Evolutionary conservation across 2,797 vertebrate genomes (phyloP), one percentile per base, ranked within the genome.

Genomic region (Furcifer pardalis): DNA sequence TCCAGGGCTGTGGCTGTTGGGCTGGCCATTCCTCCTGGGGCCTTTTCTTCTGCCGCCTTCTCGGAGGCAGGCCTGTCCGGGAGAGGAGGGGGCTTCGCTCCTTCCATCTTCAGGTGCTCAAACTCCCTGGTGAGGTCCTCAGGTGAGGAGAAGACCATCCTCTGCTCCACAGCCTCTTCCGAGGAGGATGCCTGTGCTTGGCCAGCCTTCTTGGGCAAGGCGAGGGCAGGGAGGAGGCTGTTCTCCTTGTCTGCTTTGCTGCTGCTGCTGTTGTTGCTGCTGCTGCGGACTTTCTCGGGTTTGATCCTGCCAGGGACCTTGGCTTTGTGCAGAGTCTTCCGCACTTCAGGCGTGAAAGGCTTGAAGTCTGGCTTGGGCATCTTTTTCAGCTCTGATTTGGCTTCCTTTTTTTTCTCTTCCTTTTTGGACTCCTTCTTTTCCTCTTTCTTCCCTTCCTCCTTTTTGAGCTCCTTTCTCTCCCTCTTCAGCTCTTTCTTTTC

Each of bases 121-220:
- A 99, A 99, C 94, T 99, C 98, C 89, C 98, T 97, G 6, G 98
- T 99, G 65, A 99, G 97, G 91, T 99, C 99, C 93, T 99, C 99
- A 7, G 98, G 99, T 17, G 98, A 98, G 80, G 99, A 99, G 32
- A 98, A 93, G 19, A 96, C 93, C 60, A 97, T 96, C 85, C 97
- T 95, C 86, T 97, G 97, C 49, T 97, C 97, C 84, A 95, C 95
- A 42, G 46, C 46, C 19, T 2, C 15, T 89, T 42, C 32, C 87
- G 88, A 42, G 87, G 88, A 42, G 92, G 91, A 92, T 82, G 89
- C 89, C 5, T 84, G 40, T 1, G 73, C 83, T 0, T 91, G 92
- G 75, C 93, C 91, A 30, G 95, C 90, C 78, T 89, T 91, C 74
- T 87, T 92, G 49, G 15, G 69, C 25, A n/a, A n/a, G n/a, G n/a